These are phyloP conservation scores for Heptranchias perlo DNA, from an alignment of 2,113 vertebrate species.

Conservation along the genomic window DNA sequence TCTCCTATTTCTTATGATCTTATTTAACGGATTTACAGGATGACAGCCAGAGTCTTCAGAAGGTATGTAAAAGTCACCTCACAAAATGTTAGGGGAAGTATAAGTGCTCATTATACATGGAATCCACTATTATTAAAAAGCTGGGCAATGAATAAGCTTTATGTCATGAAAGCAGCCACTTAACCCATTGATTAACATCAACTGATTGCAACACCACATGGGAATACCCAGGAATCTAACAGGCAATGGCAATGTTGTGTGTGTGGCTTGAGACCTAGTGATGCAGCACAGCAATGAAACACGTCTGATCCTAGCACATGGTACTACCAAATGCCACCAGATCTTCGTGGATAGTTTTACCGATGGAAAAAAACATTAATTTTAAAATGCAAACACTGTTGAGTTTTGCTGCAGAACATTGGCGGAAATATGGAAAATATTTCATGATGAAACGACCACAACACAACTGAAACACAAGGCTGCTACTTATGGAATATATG, in stretches of 20 bases:
- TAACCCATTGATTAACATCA: neutral
- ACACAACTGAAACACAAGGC: neutral
- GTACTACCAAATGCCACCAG: neutral
- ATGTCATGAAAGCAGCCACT: neutral
- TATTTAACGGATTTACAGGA: neutral
- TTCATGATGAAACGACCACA: neutral
- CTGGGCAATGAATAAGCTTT: neutral
- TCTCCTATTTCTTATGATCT: too few relatives aligned
- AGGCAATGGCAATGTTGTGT: neutral
- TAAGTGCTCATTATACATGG: neutral
- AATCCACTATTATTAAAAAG: conserved; percentile 21
- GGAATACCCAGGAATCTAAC: neutral
- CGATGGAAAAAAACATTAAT: neutral
- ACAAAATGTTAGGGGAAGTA: conserved; percentile 18
- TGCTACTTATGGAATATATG: neutral
- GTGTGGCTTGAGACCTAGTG: neutral
- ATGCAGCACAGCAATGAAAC: neutral
- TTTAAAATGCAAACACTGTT: neutral
- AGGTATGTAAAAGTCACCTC: neutral
- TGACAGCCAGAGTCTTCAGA: neutral
- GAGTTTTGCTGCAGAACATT: neutral
- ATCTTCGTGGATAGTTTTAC: neutral
- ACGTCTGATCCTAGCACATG: neutral
- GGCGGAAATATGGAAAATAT: neutral
- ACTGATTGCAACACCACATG: neutral